Conservation (phyloP, 1,140 invertebrate genomes). For the Antheraea mylitta region DNA sequence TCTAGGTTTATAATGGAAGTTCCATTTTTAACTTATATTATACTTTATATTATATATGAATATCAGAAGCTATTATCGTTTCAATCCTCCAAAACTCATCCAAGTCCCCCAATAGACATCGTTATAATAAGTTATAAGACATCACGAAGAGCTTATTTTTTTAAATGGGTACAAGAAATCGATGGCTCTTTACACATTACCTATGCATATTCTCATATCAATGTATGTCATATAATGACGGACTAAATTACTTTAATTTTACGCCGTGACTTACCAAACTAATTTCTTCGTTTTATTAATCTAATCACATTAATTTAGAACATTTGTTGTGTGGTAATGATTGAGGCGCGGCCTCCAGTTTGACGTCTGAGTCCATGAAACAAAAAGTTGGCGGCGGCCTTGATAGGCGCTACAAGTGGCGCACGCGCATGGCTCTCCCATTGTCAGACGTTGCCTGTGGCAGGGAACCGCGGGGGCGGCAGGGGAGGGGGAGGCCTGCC, state of each 20-base stretch:
- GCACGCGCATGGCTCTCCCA: constrained; percentile 79
- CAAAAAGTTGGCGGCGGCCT: constrained; percentile 80
- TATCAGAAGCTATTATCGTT: constrained; percentile 50
- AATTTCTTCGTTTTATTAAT: constrained; percentile 65
- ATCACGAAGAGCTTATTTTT: constrained; percentile 33
- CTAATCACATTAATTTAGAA: constrained; percentile 77
- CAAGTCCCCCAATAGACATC: neutral
- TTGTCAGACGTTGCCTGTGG: constrained; percentile 84
- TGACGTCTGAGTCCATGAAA: constrained; percentile 74
- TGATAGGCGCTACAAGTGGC: constrained; percentile 74
- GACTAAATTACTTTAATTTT: constrained; percentile 70
- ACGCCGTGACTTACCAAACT: constrained; percentile 69
- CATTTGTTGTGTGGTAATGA: constrained; percentile 76
- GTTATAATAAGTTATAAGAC: constrained; percentile 5
- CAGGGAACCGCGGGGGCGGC: constrained; percentile 84
- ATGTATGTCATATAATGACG: constrained; percentile 74
- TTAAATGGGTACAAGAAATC: constrained; percentile 69
- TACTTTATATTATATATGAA: constrained; percentile 43
- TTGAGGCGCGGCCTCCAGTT: constrained; percentile 62
- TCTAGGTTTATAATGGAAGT: constrained; percentile 36
- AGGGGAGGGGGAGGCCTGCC: constrained; percentile 82
- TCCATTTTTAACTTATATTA: constrained; percentile 30
- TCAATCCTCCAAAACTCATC: constrained; percentile 24
- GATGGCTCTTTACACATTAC: constrained; percentile 66
- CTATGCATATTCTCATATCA: constrained; percentile 51